Evolutionary conservation across 2,888 invertebrate species (phyloP).

Genomic region (Congeria kusceri): DNA sequence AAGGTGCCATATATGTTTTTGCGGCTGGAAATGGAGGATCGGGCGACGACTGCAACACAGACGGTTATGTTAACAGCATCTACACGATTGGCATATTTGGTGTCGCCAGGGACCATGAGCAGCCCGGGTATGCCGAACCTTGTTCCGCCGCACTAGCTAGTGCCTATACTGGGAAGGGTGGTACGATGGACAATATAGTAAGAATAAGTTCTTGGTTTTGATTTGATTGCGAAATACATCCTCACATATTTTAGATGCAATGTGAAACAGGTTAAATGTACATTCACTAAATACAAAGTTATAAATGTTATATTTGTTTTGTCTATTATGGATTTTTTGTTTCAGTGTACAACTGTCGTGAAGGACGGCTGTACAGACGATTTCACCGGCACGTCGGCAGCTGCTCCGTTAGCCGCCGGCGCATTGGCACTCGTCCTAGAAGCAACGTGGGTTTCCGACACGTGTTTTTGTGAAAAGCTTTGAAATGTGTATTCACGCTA

Average conservation of each 20-base stretch:
- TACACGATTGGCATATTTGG: slow-evolving; percentile 94
- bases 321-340: not conserved
- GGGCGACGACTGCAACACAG: slow-evolving; percentile 94
- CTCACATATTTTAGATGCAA: too few species aligned
- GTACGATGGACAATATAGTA: slow-evolving; percentile 26
- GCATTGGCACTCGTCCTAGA: slow-evolving; percentile 50
- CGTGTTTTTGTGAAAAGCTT: not conserved
- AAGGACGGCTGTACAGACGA: slow-evolving; percentile 22
- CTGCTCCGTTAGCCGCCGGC: slow-evolving; percentile 59
- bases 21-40: slow-evolving; percentile 95
- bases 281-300: too few species aligned
- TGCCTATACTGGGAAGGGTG: slow-evolving; percentile 40
- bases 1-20: slow-evolving; percentile 94
- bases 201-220: not conserved
- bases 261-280: too few species aligned
- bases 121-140: slow-evolving; percentile 88
- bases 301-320: too few species aligned
- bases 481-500: not conserved
- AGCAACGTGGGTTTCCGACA: slow-evolving; percentile 62
- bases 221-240: too few species aligned
- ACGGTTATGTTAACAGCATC: slow-evolving; percentile 93
- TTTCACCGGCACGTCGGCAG: slow-evolving; percentile 56
- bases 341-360: slow-evolving; percentile 30
- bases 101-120: slow-evolving; percentile 90
- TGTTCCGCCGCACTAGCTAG: slow-evolving; percentile 44